Evolutionary conservation across 2,797 vertebrate species (phyloP), one percentile per base, ranked within the genome.

Genomic region (Amblyraja radiata): DNA sequence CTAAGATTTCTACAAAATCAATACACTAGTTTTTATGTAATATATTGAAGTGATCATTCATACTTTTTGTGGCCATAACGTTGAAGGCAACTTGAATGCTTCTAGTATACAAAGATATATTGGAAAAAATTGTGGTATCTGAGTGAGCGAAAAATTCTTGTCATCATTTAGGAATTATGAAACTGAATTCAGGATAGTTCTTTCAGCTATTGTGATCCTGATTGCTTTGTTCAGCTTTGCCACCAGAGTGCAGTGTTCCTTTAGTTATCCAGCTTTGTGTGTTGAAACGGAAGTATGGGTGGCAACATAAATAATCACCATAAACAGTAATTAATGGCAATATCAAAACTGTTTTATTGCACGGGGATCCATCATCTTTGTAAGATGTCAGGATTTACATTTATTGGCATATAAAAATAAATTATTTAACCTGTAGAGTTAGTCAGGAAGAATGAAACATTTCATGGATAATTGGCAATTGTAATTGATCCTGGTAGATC

Each of bases 211-310:
- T n/a, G 65, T 68, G n/a, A 36, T 74, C 4, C 13, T 54, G 73
- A 3, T 23, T 73, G 36, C 68, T 11, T 90, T 73, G 11, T 73
- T 90, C 2, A 8, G 16, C 46, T 28, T 54, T 25, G 39, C 36
- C 71, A n/a, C 23, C 21, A 28, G 90, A 74, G 39, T 91, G 88
- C 88, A 90, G 18, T 90, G 65, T 90, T 90, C 28, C 14, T 90
- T 90, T 90, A 36, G 32, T 65, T 68, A 16, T 6, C 32, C 1
- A 39, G 36, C 14, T 46, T 46, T 73, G 32, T 73, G 61, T 39
- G 88, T 25, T 39, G 65, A 21, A 90, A 39, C 61, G 9, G 14
- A 0, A 39, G 36, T 39, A 23, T 68, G 8, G 54, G n/a, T 86
- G 54, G 54, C n/a, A 90, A 9, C 63, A 90, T 8, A 58, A 73